A percentile compares a stretch with the other conserved stretches of the same genome.
Conservation (phyloP, 2,113 vertebrate species). For the Heteronetta atricapilla region DNA sequence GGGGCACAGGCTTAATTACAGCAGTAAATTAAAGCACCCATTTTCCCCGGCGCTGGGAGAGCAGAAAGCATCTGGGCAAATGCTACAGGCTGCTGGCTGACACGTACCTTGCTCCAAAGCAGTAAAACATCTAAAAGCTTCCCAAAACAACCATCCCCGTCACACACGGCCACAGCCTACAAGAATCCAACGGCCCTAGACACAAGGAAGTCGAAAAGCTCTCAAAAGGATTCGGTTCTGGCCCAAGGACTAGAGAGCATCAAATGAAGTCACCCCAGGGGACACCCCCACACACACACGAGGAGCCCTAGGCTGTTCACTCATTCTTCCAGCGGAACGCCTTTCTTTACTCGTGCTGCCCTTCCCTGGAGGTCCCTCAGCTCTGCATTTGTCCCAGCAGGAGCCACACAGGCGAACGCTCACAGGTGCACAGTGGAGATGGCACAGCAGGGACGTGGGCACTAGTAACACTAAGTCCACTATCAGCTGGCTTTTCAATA, state of each 20-base stretch:
- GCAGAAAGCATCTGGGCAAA: not conserved
- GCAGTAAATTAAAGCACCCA: not conserved
- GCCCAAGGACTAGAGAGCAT: not conserved
- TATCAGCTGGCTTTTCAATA: not conserved
- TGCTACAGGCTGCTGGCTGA: not conserved
- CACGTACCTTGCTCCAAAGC: not conserved
- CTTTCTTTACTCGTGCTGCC: not conserved
- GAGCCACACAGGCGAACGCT: not conserved
- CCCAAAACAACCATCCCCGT: not conserved
- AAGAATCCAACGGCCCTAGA: accelerated
- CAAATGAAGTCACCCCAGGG: not conserved
- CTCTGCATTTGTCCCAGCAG: not conserved
- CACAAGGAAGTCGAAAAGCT: not conserved
- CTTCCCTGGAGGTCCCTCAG: not conserved
- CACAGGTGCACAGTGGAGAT: accelerated
- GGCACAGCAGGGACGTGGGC: not conserved
- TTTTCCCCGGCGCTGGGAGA: not conserved
- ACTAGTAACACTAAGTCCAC: not conserved
- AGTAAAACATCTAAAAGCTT: not conserved
- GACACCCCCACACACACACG: too few species aligned
- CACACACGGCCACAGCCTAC: not conserved
- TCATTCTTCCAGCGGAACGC: not conserved
- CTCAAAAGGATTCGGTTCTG: not conserved
- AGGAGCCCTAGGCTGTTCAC: not conserved
- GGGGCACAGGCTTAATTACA: not conserved